These are phyloP conservation scores for Onychorhynchus coronatus DNA, from an alignment of 2,113 vertebrate species.

Conservation along the genomic window DNA sequence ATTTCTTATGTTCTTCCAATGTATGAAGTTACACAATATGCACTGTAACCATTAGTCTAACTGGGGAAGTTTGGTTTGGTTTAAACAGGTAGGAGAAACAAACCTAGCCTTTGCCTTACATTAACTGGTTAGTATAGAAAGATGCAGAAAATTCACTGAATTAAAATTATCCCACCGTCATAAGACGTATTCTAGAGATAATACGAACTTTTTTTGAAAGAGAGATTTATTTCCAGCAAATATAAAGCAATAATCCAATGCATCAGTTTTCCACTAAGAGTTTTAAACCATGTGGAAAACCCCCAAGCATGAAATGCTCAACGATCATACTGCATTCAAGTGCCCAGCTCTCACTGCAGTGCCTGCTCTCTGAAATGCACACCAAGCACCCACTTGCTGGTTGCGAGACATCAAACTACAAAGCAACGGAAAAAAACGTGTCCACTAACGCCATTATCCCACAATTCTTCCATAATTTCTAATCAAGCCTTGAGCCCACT, in stretches of 20 bases:
- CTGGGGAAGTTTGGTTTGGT: background rate
- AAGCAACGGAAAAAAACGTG: background rate
- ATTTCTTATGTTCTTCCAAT: background rate
- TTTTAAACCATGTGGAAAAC: background rate
- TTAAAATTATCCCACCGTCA: background rate
- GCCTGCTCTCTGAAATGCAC: background rate
- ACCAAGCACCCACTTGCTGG: background rate
- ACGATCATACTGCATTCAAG: background rate
- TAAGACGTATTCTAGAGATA: background rate
- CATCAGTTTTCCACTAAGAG: background rate
- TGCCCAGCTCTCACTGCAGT: background rate
- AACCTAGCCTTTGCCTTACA: background rate
- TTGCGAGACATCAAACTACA: background rate
- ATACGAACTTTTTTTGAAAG: background rate
- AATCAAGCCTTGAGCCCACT: background rate
- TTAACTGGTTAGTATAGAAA: background rate
- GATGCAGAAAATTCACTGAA: background rate
- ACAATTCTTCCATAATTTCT: background rate
- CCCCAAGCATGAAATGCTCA: background rate
- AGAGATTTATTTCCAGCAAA: background rate
- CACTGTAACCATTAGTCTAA: background rate
- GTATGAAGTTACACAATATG: fast-evolving
- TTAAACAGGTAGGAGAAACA: background rate
- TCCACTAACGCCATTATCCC: background rate
- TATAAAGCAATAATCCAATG: background rate